Conservation (phyloP, 1,140 invertebrate species). For the Globodera rostochiensis region DNA sequence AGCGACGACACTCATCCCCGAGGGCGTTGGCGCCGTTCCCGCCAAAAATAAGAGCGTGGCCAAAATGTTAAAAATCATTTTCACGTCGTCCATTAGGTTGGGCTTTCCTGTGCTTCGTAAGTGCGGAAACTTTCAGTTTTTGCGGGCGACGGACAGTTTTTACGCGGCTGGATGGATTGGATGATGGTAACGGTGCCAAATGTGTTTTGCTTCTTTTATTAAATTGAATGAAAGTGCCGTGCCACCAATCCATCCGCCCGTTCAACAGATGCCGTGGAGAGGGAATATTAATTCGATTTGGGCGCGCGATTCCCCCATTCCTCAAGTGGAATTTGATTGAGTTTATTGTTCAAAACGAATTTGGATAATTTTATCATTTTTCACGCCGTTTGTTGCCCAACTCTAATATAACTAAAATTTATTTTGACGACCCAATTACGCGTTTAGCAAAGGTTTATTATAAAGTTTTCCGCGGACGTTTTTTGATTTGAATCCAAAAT, state of each 20-base stretch:
- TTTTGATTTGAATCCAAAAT: too few species aligned
- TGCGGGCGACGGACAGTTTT: background rate
- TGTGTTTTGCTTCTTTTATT: background rate
- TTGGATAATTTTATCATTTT: background rate
- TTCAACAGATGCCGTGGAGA: background rate
- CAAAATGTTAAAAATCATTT: background rate
- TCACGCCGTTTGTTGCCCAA: background rate
- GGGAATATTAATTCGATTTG: background rate
- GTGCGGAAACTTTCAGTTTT: background rate
- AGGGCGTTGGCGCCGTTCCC: background rate
- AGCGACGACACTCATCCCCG: background rate
- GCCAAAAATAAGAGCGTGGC: background rate
- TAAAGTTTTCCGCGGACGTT: too few species aligned
- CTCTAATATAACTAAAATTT: constrained; percentile 6
- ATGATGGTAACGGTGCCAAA: background rate
- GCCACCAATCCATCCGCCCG: too few species aligned
- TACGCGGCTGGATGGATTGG: background rate
- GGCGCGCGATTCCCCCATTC: too few species aligned
- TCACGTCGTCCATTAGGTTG: background rate
- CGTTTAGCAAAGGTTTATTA: background rate
- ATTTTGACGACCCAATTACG: background rate
- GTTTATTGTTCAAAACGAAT: background rate
- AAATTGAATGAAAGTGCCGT: background rate
- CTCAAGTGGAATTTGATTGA: constrained; percentile 3
- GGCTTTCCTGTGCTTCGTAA: background rate